Conservation (phyloP, 2,797 vertebrate species). For the Anableps anableps region DNA sequence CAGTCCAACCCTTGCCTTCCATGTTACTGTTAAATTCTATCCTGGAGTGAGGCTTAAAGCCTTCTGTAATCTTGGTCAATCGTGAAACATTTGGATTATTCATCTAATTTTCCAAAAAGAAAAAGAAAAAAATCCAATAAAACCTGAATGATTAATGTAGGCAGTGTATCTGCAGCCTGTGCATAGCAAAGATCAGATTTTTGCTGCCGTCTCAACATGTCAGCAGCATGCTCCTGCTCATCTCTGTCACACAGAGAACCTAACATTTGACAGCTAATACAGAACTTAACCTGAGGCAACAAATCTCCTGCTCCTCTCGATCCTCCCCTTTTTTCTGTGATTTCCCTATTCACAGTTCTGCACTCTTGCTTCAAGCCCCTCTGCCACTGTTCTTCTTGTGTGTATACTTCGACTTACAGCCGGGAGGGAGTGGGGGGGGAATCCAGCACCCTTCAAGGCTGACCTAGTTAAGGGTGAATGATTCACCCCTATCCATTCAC, state of each 20-base stretch:
- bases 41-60: neutral
- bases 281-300: slow-evolving; percentile 41
- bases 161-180: slow-evolving; percentile 7
- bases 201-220: slow-evolving; percentile 8
- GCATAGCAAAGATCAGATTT: slow-evolving; percentile 8
- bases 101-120: neutral
- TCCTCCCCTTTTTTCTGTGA: slow-evolving; percentile 34
- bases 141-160: slow-evolving; percentile 12
- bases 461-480: slow-evolving; percentile 78
- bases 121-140: neutral
- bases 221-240: slow-evolving; percentile 28
- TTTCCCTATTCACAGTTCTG: slow-evolving; percentile 27
- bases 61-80: neutral
- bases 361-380: slow-evolving; percentile 24
- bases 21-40: neutral
- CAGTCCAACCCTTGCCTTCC: slow-evolving; percentile 1
- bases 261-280: slow-evolving; percentile 50
- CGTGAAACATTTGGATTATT: neutral
- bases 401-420: slow-evolving; percentile 58
- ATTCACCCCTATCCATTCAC: slow-evolving; percentile 76
- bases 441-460: slow-evolving; percentile 70
- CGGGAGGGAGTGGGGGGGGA: slow-evolving; percentile 70
- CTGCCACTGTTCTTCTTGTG: slow-evolving; percentile 11
- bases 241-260: slow-evolving; percentile 30
- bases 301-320: slow-evolving; percentile 30